Conservation (phyloP, 2,888 invertebrate species). For the Petrolisthes cinctipes region DNA sequence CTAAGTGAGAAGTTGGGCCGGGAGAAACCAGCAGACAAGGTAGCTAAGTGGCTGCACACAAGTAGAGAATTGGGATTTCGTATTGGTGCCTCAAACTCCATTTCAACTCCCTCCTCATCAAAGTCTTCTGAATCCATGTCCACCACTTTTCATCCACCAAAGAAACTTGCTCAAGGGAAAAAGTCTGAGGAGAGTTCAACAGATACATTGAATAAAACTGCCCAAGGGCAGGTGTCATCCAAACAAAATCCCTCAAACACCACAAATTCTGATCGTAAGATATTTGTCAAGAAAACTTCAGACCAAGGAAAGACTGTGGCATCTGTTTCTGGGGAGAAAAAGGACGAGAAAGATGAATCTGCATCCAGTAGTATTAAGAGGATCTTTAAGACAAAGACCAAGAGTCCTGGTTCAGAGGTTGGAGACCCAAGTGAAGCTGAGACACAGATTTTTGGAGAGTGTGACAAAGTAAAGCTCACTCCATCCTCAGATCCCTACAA, state of each 20-base stretch:
- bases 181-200: neutral
- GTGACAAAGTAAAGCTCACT: neutral
- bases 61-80: slow-evolving; percentile 55
- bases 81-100: slow-evolving; percentile 42
- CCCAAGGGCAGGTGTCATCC: neutral
- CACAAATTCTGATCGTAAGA: too few species aligned
- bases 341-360: too few species aligned
- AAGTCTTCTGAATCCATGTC: neutral
- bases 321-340: too few species aligned
- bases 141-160: neutral
- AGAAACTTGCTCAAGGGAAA: neutral
- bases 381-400: too few species aligned
- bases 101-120: neutral
- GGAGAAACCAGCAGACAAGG: slow-evolving; percentile 43
- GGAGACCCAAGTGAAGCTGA: neutral
- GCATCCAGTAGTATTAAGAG: too few species aligned
- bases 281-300: too few species aligned
- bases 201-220: neutral
- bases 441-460: neutral
- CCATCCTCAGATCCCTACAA: slow-evolving; percentile 31
- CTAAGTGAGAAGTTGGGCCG: slow-evolving; percentile 23
- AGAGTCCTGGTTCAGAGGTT: neutral
- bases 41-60: slow-evolving; percentile 47
- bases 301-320: too few species aligned
- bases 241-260: neutral